phyloP scores from a whole-genome alignment of 2,797 vertebrate species.

The Thripadectes ignobilis region DNA sequence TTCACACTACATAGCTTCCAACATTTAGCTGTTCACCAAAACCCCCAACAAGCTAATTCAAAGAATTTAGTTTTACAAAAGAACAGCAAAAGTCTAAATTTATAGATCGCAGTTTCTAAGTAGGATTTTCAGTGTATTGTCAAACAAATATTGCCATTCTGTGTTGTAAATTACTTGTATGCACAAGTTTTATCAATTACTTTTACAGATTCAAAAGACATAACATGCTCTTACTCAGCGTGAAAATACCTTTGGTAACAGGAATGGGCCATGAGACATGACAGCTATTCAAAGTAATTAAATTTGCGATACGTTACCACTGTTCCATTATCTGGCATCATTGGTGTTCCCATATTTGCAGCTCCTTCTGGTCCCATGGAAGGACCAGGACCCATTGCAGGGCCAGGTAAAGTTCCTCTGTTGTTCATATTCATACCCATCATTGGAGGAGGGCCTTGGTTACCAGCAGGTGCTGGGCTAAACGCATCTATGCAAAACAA shows the following conservation, averaged over 20 bases:
- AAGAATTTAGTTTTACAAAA: not conserved
- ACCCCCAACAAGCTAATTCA: not conserved
- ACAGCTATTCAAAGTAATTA: constrained; percentile 70
- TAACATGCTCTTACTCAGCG: constrained; percentile 25
- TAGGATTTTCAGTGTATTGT: not conserved
- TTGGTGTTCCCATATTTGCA: constrained; percentile 88
- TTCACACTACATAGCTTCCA: constrained; percentile 73
- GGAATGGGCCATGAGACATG: constrained; percentile 48
- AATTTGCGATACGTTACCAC: constrained; percentile 92
- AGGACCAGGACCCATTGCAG: constrained; percentile 86
- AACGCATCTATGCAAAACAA: constrained; percentile 94
- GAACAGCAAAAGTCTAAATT: not conserved
- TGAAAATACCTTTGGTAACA: constrained; percentile 80
- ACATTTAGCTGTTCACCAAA: not conserved
- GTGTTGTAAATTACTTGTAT: not conserved
- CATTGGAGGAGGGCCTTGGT: constrained; percentile 94
- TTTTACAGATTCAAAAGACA: not conserved
- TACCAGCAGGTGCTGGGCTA: constrained; percentile 92
- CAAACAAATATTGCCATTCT: not conserved
- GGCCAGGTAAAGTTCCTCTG: constrained; percentile 88
- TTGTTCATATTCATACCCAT: constrained; percentile 94
- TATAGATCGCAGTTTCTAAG: not conserved
- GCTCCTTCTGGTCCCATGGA: constrained; percentile 91
- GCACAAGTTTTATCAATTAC: not conserved
- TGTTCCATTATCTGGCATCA: constrained; percentile 94